These are phyloP conservation scores for Hydriomena furcata DNA, from an alignment of 2,888 invertebrate genomes.

Conservation along the genomic window DNA sequence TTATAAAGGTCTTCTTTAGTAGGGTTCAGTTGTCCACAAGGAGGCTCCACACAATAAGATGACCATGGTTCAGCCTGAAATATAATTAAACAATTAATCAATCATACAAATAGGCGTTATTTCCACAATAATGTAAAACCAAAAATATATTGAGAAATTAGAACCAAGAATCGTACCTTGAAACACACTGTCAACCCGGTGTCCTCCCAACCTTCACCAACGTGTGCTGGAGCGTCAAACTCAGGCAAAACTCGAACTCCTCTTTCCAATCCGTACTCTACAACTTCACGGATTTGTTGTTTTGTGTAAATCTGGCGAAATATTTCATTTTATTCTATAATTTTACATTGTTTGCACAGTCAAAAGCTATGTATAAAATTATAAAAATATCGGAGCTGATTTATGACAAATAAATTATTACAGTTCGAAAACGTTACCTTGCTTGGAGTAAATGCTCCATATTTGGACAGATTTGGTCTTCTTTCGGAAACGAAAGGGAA, in stretches of 20 bases:
- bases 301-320: constrained; percentile 84
- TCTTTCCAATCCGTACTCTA: constrained; percentile 87
- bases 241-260: constrained; percentile 96
- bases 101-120: too few species aligned
- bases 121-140: too few species aligned
- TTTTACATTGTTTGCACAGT: constrained; percentile 1
- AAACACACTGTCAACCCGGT: constrained; percentile 87
- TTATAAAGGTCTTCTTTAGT: constrained; percentile 87
- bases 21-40: constrained; percentile 93
- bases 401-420: too few species aligned
- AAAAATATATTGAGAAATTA: too few species aligned
- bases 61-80: constrained; percentile 88
- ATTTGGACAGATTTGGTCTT: constrained; percentile 87
- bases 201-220: constrained; percentile 93
- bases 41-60: constrained; percentile 90
- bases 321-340: too few species aligned
- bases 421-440: constrained; percentile 74
- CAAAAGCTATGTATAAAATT: constrained; percentile 18
- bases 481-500: constrained; percentile 93
- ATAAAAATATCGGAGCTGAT: too few species aligned
- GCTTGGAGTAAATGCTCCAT: constrained; percentile 90
- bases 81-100: not conserved
- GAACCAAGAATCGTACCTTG: constrained; percentile 62
- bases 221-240: constrained; percentile 96
- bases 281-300: constrained; percentile 79